These are phyloP conservation scores for human (Homo sapiens) DNA, from an alignment of 2,113 vertebrate species.

Conservation along the genomic window GRCh38 chr4:53640501-53641000, in stretches of 20 bases:
- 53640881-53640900: background rate
- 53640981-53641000: slow-evolving; percentile 28
- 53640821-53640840: slow-evolving; percentile 22
- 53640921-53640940: slow-evolving; percentile 45
- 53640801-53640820: slow-evolving; percentile 7
- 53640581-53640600: background rate
- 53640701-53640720: background rate
- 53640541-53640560: background rate
- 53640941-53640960: background rate
- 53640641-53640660: background rate
- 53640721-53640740: background rate
- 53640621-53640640: background rate
- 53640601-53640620: background rate
- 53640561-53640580: slow-evolving; percentile 4
- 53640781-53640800: background rate
- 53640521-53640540: background rate
- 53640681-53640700: background rate
- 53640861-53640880: slow-evolving; percentile 31
- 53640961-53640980: background rate
- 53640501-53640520: background rate
- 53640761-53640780: background rate
- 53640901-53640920: slow-evolving; percentile 41
- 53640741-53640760: background rate
- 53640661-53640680: background rate
- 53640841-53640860: slow-evolving; percentile 43